Evolutionary conservation across 2,797 vertebrate genomes (phyloP), one percentile per base, ranked within the genome.

Genomic region (Phrynocephalus forsythii): DNA sequence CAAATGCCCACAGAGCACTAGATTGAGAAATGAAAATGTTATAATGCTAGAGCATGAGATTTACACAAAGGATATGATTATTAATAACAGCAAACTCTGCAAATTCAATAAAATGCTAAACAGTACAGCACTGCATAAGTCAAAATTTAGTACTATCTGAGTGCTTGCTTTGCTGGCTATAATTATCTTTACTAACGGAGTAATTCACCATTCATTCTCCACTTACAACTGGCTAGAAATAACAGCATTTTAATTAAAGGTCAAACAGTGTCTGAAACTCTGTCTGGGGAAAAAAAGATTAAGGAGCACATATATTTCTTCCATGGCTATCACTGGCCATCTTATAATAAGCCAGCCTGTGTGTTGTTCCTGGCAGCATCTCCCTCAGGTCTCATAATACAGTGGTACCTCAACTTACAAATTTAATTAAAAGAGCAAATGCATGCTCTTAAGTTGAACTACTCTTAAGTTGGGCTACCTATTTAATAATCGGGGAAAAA

Each of bases 131-230:
- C 69, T 87, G 79, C 83, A 90, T 82, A 88, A 84, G 66, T 24
- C 52, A 92, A 60, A 9, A 15, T 85, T 56, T 81, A 30, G 56
- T 66, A 84, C 28, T 63, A 88, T 86, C 0, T 38, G 2, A 90
- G 16, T 68, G 84, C 1, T n/a, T 91, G 33, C 77, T 89, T 83
- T 52, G 9, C 78, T 72, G 87, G 3, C 52, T 52, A 15, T 52
- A 91, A 79, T 83, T 90, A n/a, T 82, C 66, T 52, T 84, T 79
- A 56, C 0, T 75, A 38, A 68, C 72, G 7, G 24, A 66, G 89
- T 85, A 90, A 90, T 76, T 86, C 13, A 86, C 67, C 26, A 86
- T 63, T 89, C 89, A 85, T 90, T 91, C 90, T 89, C 26, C 28
- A 87, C 50, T 50, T 18, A 18, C 6, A 77, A 89, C 80, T 30